Evolutionary conservation across 1,140 invertebrate species (phyloP).

Genomic region (Metopolophium dirhodum): DNA sequence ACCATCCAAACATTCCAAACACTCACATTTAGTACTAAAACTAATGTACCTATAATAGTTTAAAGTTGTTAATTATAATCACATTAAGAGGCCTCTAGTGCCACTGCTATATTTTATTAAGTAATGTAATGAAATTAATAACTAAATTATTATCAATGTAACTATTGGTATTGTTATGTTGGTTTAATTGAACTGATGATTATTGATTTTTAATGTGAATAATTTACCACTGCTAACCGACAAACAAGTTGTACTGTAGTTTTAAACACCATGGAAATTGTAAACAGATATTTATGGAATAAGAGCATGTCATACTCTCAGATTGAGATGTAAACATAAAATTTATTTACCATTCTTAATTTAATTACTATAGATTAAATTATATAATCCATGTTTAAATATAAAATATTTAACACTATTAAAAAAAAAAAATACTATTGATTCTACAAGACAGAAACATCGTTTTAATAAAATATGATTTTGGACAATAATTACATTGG

Average conservation of each 20-base stretch:
- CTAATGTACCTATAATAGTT: background rate
- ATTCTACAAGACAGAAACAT: background rate
- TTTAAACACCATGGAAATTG: background rate
- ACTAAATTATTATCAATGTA: background rate
- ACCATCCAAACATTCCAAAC: background rate
- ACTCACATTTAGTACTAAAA: background rate
- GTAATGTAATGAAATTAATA: background rate
- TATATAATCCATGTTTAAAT: too few species aligned
- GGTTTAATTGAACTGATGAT: background rate
- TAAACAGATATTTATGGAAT: background rate
- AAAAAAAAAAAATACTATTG: too few species aligned
- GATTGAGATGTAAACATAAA: background rate
- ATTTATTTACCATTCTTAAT: background rate
- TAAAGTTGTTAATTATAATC: background rate
- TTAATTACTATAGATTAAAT: background rate
- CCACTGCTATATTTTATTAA: background rate
- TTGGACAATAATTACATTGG: background rate
- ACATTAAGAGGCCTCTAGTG: background rate
- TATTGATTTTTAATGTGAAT: background rate
- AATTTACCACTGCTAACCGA: background rate
- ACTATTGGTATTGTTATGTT: background rate
- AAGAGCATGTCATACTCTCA: background rate
- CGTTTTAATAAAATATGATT: background rate
- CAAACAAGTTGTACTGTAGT: background rate
- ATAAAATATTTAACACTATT: too few species aligned